Evolutionary conservation across 1,140 invertebrate genomes (phyloP).

Genomic region (Cydia strobilella): DNA sequence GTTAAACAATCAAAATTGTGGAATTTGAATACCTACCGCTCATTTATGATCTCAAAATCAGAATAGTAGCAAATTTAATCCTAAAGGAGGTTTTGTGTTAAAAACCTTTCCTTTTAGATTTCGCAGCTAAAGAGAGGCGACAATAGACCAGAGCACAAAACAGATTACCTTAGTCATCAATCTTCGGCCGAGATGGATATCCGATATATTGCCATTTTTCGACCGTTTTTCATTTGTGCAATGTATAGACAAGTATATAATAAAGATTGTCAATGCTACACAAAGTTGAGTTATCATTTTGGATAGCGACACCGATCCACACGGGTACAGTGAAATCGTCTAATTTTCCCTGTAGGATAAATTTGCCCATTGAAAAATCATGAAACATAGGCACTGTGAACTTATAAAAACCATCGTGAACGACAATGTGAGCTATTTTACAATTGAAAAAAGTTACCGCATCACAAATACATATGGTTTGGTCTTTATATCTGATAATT

Average conservation of each 20-base stretch:
- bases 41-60: not conserved
- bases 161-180: not conserved
- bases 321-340: too few relatives aligned
- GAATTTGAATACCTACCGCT: too few relatives aligned
- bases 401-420: too few relatives aligned
- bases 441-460: too few relatives aligned
- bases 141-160: not conserved
- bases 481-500: too few relatives aligned
- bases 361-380: too few relatives aligned
- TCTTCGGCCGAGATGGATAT: not conserved
- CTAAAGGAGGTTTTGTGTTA: not conserved
- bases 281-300: not conserved
- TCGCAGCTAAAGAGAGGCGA: not conserved
- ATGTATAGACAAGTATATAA: not conserved
- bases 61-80: not conserved
- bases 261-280: not conserved
- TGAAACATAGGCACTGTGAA: too few relatives aligned
- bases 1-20: too few relatives aligned
- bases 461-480: too few relatives aligned
- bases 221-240: not conserved
- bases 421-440: too few relatives aligned
- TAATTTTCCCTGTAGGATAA: too few relatives aligned
- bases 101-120: not conserved
- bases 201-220: not conserved
- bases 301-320: not conserved